Conservation (phyloP, 2,797 vertebrate genomes). For the Psittacula echo region DNA sequence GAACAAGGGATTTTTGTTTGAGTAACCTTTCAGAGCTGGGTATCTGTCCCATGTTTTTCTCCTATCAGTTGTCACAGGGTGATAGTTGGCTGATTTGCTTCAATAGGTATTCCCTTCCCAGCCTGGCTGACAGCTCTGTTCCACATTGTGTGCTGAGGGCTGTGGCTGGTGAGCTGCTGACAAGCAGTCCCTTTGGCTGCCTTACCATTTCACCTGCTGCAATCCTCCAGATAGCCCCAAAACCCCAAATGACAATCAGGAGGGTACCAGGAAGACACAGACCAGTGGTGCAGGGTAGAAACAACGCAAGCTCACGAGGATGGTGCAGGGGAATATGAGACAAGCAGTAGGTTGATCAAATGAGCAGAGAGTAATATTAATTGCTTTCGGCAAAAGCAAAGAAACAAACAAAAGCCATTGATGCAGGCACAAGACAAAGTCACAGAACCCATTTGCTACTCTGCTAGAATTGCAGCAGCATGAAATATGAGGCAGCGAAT, state of each 20-base stretch:
- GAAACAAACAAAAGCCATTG: slow-evolving; percentile 29
- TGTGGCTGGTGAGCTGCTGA: accelerated
- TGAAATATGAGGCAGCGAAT: slow-evolving; percentile 40
- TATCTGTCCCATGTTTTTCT: slow-evolving; percentile 11
- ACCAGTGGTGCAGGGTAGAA: not conserved
- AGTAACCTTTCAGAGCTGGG: slow-evolving; percentile 21
- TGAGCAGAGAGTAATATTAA: not conserved
- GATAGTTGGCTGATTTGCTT: not conserved
- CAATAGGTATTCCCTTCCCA: not conserved
- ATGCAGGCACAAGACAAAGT: not conserved
- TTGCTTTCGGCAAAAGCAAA: not conserved
- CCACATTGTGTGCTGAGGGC: accelerated
- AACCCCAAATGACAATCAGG: not conserved
- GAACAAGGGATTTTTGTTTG: slow-evolving; percentile 57
- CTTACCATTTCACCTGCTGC: not conserved
- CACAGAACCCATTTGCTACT: slow-evolving; percentile 18
- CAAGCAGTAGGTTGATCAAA: not conserved
- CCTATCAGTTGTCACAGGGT: not conserved
- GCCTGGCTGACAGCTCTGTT: not conserved
- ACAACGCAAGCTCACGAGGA: not conserved
- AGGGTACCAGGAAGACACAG: not conserved
- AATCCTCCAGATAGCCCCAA: not conserved
- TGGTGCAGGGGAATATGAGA: not conserved
- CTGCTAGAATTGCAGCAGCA: not conserved
- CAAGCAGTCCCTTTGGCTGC: not conserved